A percentile compares a stretch with the other conserved stretches of the same genome.
Evolutionary conservation across 2,888 invertebrate genomes (phyloP).

Genomic region (Hylaea fasciaria): DNA sequence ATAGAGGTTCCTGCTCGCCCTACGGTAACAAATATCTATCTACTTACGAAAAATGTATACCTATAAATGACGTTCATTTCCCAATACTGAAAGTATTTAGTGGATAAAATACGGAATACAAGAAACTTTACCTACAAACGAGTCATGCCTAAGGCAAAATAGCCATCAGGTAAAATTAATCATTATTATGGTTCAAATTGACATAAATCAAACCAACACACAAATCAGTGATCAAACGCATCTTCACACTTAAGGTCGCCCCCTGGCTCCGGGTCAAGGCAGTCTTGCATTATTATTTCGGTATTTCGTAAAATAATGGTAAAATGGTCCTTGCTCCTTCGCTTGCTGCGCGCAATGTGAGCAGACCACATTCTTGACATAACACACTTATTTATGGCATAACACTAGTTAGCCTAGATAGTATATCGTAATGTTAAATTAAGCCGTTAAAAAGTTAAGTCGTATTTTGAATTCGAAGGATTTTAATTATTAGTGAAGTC

Average conservation of each 20-base stretch:
- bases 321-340: constrained; percentile 39
- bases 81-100: no score
- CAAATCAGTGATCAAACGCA: constrained; percentile 15
- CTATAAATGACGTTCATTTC: no score
- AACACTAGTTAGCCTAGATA: background rate
- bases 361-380: constrained; percentile 32
- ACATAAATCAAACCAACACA: constrained; percentile 16
- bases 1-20: no score
- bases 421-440: no score
- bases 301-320: constrained; percentile 43
- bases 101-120: no score
- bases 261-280: constrained; percentile 36
- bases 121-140: no score
- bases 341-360: constrained; percentile 25
- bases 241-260: constrained; percentile 32
- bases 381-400: background rate
- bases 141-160: no score
- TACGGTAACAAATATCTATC: no score
- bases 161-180: no score
- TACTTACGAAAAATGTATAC: no score
- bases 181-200: background rate
- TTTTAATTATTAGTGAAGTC: no score
- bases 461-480: background rate
- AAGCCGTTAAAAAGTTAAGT: background rate
- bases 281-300: constrained; percentile 28